These are phyloP conservation scores for Nematolebias whitei DNA, from an alignment of 2,113 vertebrate species.

Conservation along the genomic window DNA sequence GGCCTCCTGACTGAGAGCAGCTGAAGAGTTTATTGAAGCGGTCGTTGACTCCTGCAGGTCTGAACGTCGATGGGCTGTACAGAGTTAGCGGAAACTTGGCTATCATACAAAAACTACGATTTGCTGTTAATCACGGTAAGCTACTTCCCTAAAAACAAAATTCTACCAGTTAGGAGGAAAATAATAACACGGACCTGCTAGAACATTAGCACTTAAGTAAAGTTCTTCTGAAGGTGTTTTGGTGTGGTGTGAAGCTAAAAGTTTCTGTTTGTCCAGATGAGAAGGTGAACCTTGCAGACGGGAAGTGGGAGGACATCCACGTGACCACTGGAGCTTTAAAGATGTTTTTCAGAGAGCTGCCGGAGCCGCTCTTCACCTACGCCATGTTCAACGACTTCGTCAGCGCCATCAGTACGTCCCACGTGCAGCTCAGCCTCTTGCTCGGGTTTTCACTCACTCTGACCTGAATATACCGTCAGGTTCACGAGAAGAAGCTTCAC, in stretches of 20 bases:
- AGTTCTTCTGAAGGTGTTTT: too few relatives aligned
- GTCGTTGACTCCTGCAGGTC: conserved; percentile 72
- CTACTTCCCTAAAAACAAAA: background rate
- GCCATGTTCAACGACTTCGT: conserved; percentile 92
- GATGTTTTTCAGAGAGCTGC: conserved; percentile 97
- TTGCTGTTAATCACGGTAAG: conserved; percentile 92
- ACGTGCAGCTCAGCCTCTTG: background rate
- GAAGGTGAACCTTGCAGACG: conserved; percentile 88
- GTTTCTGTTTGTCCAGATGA: conserved; percentile 83
- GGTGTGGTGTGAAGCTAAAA: too few relatives aligned
- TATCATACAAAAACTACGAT: conserved; percentile 95
- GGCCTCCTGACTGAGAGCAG: background rate
- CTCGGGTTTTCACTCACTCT: too few relatives aligned
- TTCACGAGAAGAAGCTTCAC: too few relatives aligned
- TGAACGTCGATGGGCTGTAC: conserved; percentile 91
- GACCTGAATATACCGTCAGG: background rate
- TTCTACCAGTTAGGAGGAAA: background rate
- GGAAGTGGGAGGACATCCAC: conserved; percentile 98
- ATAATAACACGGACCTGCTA: background rate
- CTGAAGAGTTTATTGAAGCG: background rate
- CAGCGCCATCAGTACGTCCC: conserved; percentile 91
- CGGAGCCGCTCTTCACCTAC: conserved; percentile 93
- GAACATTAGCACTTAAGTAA: background rate
- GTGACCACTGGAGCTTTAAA: conserved; percentile 96
- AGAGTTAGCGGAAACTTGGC: conserved; percentile 96